A percentile compares a stretch with the other conserved stretches of the same genome.
Conservation (phyloP, 1,140 invertebrate species). For the Drosophila orosa region DNA sequence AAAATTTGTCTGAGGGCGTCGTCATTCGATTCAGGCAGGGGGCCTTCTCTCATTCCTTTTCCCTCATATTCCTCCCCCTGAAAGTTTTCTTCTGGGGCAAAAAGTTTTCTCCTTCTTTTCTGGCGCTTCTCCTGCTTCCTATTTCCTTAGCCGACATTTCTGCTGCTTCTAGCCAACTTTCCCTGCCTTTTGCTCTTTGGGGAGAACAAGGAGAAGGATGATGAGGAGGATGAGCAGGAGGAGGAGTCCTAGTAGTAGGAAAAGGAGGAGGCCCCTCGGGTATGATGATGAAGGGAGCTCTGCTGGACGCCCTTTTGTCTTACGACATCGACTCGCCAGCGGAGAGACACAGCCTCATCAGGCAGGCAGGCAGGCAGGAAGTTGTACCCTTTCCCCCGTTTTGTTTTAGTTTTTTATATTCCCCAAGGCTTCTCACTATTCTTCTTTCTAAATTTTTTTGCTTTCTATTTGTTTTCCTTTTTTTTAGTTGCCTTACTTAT, state of each 20-base stretch:
- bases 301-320: slow-evolving; percentile 52
- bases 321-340: slow-evolving; percentile 49
- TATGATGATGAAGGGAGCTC: neutral
- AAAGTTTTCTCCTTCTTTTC: slow-evolving; percentile 18
- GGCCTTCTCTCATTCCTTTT: slow-evolving; percentile 12
- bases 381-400: slow-evolving; percentile 1
- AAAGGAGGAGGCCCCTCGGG: neutral
- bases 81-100: slow-evolving; percentile 36
- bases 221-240: neutral
- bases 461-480: slow-evolving; percentile 5
- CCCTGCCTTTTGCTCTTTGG: slow-evolving; percentile 5
- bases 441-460: slow-evolving; percentile 3
- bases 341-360: slow-evolving; percentile 17
- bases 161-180: slow-evolving; percentile 28
- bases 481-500: too few species aligned
- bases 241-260: neutral
- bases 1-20: slow-evolving; percentile 76
- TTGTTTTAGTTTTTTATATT: slow-evolving; percentile 1
- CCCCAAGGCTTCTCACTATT: neutral
- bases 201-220: too few species aligned
- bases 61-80: neutral
- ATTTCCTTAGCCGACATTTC: slow-evolving; percentile 26
- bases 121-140: slow-evolving; percentile 29
- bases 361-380: slow-evolving; percentile 8
- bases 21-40: slow-evolving; percentile 30